Evolutionary conservation across 2,797 vertebrate genomes (phyloP).

Genomic region (Ctenopoma multispine): DNA sequence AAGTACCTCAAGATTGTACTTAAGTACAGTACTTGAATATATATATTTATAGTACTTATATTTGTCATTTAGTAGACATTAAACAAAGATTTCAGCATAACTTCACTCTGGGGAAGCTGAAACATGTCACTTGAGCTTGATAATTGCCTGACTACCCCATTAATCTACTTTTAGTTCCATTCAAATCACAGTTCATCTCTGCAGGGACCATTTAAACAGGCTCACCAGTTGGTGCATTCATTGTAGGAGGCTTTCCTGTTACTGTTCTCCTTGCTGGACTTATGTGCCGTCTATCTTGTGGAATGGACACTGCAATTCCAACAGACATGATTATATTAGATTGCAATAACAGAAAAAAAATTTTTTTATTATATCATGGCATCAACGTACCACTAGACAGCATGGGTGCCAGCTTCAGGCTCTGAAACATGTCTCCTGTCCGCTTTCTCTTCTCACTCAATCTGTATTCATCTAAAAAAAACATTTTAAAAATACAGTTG

Average conservation of each 20-base stretch:
- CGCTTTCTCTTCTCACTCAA: constrained; percentile 92
- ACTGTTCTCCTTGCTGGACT: constrained; percentile 64
- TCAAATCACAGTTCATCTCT: neutral
- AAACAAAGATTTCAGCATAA: too few relatives aligned
- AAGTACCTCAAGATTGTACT: too few relatives aligned
- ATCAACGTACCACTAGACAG: constrained; percentile 76
- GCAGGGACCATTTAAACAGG: neutral
- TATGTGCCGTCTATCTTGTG: constrained; percentile 70
- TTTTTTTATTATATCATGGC: neutral
- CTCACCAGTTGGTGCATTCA: constrained; percentile 71
- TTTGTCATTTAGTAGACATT: too few relatives aligned
- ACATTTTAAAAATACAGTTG: neutral
- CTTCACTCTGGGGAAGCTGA: neutral
- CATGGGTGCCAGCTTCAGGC: constrained; percentile 85
- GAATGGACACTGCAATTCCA: constrained; percentile 57
- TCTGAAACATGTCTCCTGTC: constrained; percentile 89
- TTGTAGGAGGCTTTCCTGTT: constrained; percentile 55
- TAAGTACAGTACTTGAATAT: too few relatives aligned
- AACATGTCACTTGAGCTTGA: neutral
- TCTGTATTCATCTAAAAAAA: constrained; percentile 87
- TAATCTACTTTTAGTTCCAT: neutral
- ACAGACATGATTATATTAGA: constrained; percentile 10
- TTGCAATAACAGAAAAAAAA: neutral
- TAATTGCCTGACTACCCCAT: neutral
- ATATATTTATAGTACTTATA: too few relatives aligned